Base-by-base conservation (phyloP, 2,797 vertebrate species). In the Spatula versicolor region DNA sequence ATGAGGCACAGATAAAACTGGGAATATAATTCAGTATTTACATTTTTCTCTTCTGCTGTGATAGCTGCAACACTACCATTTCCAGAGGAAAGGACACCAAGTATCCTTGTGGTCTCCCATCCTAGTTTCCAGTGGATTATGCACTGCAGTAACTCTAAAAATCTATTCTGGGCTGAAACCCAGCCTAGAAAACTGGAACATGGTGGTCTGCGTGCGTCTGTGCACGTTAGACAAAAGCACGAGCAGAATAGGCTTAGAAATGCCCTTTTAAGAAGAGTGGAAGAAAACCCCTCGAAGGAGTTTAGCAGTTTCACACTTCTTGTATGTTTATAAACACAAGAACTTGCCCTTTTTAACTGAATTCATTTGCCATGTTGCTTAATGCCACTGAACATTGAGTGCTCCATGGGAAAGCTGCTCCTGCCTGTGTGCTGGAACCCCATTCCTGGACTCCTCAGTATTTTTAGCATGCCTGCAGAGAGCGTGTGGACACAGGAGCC, bases 321-420 rank as follows among this genome's bases (percentile, higher is more conserved):
- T 76, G 25, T 9, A 22, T n/a, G 80, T 90, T 91, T 93, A 88
- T 23, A 83, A 88, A 92, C 58, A 83, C 50, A 94, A 54, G 72
- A 85, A 71, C 64, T 87, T 91, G 83, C 87, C 92, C 95, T 96
- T 97, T 95, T 88, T 2, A 88, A 86, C 66, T 8, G 59, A 92
- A 84, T 83, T 92, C 33, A 60, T 90, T 71, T 94, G 88, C 80
- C 83, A 78, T 2, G 2, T 37, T 52, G 75, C 48, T 95, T 92
- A 94, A 96, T 95, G 95, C 92, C 96, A 96, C 96, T 87, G 93
- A 91, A 43, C 94, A 95, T 86, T 0, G 2, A 81, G 78, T 0
- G 31, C 73, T 84, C 77, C 35, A 3, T 41, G 74, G 82, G 78
- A 76, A 64, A 85, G 62, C 0, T 64, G 93, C 62, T 59, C 15